Base-by-base conservation (phyloP, 2,888 invertebrate genomes). In the Pandemis heparana region DNA sequence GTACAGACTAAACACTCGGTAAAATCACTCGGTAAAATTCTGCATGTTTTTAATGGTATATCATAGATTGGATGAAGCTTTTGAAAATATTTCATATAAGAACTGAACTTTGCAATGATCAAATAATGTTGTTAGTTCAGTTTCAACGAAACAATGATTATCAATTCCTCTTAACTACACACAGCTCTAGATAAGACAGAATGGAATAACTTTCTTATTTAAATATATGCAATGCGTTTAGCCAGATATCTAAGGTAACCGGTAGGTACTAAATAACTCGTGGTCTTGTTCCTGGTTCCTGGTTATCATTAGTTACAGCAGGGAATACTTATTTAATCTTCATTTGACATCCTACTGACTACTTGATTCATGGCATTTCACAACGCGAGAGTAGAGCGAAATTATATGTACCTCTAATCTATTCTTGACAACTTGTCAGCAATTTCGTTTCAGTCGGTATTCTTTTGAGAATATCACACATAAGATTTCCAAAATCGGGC, bases 1-100 rank as follows among this genome's bases (percentile, higher is more conserved):
- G 23, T 56, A 23, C 56, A 56, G 56, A 56, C 56, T 56, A 56
- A 56, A 56, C 56, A 56, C n/a, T 2, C 39, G 18, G 53, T 16
- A 53, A 1, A 16, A 14, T 18, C 7, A 53, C 8, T 9, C 7
- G 18, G 9, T 53, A 18, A 53, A 18, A 53, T 8, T 6, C 18
- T 16, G 53, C 18, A 18, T 18, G 18, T 1, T 53, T 53, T 53
- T 3, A 32, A 32, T 32, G 4, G 2, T 23, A 23, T 23, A 2
- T 32, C 2, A 4, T 32, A 4, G 46, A 46, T 46, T 46, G 9
- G 5, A 46, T 12, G 14, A 46, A 12, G 3, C 12, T 46, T 46
- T 10, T 12, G 14, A 1, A 46, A 10, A 12, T 5, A 46, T 46
- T 46, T 46, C 12, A 5, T 1, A 14, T 46, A 46, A 46, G 2